These are phyloP conservation scores for Ia io DNA, from an alignment of 2,113 vertebrate species.

Conservation along the genomic window DNA sequence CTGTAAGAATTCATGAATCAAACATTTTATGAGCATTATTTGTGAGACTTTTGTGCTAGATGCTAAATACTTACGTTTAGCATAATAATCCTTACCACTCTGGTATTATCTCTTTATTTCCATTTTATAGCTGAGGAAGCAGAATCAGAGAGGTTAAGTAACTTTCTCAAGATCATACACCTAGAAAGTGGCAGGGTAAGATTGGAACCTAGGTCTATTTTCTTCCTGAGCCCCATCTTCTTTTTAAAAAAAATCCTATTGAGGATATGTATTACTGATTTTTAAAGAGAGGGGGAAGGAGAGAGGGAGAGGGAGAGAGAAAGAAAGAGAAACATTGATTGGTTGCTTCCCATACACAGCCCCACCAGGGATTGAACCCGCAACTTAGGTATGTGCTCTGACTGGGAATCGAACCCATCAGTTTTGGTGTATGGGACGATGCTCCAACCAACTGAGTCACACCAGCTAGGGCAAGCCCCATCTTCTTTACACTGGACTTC, in stretches of 20 bases:
- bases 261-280: background rate
- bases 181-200: background rate
- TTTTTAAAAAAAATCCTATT: background rate
- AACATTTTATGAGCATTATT: background rate
- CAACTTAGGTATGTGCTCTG: background rate
- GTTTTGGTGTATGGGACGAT: background rate
- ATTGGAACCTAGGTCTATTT: background rate
- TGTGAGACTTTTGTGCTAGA: background rate
- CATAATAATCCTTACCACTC: background rate
- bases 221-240: background rate
- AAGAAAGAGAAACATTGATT: background rate
- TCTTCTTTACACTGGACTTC: background rate
- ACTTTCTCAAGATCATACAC: background rate
- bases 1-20: background rate
- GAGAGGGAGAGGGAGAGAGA: background rate
- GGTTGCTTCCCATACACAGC: background rate
- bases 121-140: background rate
- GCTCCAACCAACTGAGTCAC: background rate
- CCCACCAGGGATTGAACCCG: background rate
- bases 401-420: background rate
- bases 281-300: background rate
- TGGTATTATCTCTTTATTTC: constrained; percentile 12
- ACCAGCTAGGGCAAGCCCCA: background rate
- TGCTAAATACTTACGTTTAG: background rate
- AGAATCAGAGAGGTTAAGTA: background rate